phyloP scores from a whole-genome alignment of 2,113 vertebrate species.

The Stegastes partitus region DNA sequence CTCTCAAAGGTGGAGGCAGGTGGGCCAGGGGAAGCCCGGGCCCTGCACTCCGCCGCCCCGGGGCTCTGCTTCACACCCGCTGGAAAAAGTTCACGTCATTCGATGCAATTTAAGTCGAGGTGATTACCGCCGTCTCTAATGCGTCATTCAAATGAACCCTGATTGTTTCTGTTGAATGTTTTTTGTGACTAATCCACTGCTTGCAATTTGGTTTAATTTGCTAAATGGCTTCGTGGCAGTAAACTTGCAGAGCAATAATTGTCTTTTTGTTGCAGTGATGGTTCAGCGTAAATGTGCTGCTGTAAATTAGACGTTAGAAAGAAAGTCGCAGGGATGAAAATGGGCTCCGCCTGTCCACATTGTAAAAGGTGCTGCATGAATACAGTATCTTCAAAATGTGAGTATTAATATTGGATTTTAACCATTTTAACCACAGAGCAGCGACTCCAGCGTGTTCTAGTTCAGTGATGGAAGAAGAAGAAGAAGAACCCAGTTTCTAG shows the following conservation, averaged over 20 bases:
- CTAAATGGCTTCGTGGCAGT: not conserved
- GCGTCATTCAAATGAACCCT: not conserved
- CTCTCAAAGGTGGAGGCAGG: slow-evolving; percentile 68
- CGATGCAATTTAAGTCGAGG: not conserved
- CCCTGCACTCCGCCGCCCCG: slow-evolving; percentile 11
- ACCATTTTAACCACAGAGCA: too few species aligned
- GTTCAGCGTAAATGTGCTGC: not conserved
- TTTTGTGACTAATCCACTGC: not conserved
- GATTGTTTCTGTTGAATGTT: not conserved
- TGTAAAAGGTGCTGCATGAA: not conserved
- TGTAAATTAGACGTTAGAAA: not conserved
- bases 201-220: slow-evolving; percentile 1
- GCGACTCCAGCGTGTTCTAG: slow-evolving; percentile 1
- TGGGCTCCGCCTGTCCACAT: not conserved
- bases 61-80: slow-evolving; percentile 26
- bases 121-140: not conserved
- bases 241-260: not conserved
- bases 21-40: slow-evolving; percentile 39
- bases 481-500: slow-evolving; percentile 55
- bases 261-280: not conserved
- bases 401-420: too few species aligned
- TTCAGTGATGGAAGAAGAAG: slow-evolving; percentile 38
- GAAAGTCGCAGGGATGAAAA: not conserved
- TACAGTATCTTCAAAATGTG: not conserved
- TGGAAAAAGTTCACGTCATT: slow-evolving; percentile 8